These are phyloP conservation scores for Apotomis capreana DNA, from an alignment of 2,888 invertebrate species.

Conservation along the genomic window DNA sequence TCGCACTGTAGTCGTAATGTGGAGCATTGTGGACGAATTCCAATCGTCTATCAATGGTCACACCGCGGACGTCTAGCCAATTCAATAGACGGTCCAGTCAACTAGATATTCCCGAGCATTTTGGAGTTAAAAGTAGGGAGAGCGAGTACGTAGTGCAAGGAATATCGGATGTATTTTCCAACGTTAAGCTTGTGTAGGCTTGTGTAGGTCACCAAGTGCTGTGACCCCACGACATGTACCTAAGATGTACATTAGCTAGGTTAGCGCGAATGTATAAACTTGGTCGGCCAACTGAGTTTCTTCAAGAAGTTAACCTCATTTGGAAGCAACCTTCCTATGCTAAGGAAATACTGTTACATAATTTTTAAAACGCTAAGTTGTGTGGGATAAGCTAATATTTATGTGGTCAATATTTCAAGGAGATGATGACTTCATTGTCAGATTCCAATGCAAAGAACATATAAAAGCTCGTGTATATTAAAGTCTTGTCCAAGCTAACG, in stretches of 20 bases:
- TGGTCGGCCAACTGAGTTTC: background rate
- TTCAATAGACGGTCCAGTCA: slow-evolving; percentile 3
- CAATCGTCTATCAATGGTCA: slow-evolving; percentile 27
- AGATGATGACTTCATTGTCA: slow-evolving; percentile 27
- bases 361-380: background rate
- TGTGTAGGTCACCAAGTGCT: background rate
- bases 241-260: no score
- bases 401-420: slow-evolving; percentile 25
- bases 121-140: background rate
- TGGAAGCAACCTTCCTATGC: background rate
- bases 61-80: slow-evolving; percentile 25
- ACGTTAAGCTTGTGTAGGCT: no score
- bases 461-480: background rate
- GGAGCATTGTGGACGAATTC: slow-evolving; percentile 44
- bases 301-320: background rate
- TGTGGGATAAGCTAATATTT: slow-evolving; percentile 14
- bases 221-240: no score
- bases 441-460: slow-evolving; percentile 8
- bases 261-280: background rate
- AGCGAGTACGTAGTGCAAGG: background rate
- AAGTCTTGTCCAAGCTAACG: background rate
- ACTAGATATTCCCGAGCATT: background rate
- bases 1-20: slow-evolving; percentile 40
- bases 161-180: background rate
- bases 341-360: background rate